phyloP scores from a whole-genome alignment of 2,797 vertebrate genomes.

The Danio albolineatus region DNA sequence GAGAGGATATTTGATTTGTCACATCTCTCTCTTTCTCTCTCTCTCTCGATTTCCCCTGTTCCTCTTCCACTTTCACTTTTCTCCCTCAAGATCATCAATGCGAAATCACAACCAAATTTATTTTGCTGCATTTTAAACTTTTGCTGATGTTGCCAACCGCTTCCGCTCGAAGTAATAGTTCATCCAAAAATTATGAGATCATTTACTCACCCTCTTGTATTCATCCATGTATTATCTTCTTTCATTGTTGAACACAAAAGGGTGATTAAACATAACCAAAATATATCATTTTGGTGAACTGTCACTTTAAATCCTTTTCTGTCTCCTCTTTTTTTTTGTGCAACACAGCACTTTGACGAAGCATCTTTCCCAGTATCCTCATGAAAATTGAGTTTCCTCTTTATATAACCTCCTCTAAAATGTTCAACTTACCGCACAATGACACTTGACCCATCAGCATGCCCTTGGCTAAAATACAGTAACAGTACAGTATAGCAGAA shows the following conservation, averaged over 20 bases:
- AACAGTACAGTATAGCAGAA: not conserved
- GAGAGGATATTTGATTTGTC: conserved; percentile 55
- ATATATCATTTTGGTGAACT: not conserved
- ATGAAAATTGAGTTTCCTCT: conserved; percentile 17
- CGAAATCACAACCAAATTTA: conserved; percentile 32
- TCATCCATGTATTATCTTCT: not conserved
- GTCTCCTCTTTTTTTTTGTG: not conserved
- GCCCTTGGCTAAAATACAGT: conserved; percentile 9
- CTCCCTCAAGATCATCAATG: conserved; percentile 28
- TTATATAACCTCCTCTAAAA: conserved; percentile 5
- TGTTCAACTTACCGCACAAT: conserved; percentile 3
- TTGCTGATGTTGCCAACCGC: conserved; percentile 36
- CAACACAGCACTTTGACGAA: conserved; percentile 21
- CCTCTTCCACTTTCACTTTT: conserved; percentile 2
- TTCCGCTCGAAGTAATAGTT: conserved; percentile 8
- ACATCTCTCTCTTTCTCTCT: not conserved
- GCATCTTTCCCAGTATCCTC: conserved; percentile 4
- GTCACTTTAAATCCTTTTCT: not conserved
- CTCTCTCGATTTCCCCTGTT: not conserved
- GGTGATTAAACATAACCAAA: not conserved
- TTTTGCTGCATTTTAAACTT: conserved; percentile 26
- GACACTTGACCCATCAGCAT: conserved; percentile 18
- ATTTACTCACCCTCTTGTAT: not conserved
- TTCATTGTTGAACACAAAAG: not conserved
- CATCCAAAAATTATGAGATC: conserved; percentile 30